Evolutionary conservation across 2,797 vertebrate genomes (phyloP).

Genomic region (Epinephelus awoara): DNA sequence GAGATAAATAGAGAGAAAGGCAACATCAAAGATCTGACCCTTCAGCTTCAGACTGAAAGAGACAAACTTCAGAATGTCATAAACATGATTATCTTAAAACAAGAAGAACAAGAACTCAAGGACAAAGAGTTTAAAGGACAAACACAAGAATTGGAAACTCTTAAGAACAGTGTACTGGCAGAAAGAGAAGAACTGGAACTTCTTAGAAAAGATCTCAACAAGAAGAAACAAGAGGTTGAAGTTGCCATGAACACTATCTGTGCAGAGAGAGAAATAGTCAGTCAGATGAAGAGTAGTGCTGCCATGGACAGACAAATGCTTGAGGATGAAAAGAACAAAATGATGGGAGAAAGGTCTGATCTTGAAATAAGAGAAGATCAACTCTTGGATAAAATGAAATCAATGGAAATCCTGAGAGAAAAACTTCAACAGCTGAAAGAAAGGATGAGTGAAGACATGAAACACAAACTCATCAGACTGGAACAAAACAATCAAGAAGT

Average conservation of each 20-base stretch:
- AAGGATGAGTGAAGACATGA: neutral
- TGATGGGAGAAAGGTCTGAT: neutral
- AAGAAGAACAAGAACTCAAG: slow-evolving; percentile 9
- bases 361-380: neutral
- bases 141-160: neutral
- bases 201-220: neutral
- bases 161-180: neutral
- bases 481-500: neutral
- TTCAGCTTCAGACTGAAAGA: no score
- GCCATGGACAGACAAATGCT: neutral
- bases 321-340: neutral
- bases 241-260: no score
- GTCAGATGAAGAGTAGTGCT: neutral
- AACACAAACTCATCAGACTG: neutral
- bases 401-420: neutral
- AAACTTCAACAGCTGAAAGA: neutral
- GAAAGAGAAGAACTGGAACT: slow-evolving; percentile 9
- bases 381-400: neutral
- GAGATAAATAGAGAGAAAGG: no score
- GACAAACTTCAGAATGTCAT: no score
- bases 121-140: neutral
- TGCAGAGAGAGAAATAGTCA: neutral
- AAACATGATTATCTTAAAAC: no score
- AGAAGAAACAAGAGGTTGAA: neutral
- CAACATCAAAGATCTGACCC: no score